Evolutionary conservation across 2,888 invertebrate species (phyloP).

Genomic region (Nomada hirtipes): DNA sequence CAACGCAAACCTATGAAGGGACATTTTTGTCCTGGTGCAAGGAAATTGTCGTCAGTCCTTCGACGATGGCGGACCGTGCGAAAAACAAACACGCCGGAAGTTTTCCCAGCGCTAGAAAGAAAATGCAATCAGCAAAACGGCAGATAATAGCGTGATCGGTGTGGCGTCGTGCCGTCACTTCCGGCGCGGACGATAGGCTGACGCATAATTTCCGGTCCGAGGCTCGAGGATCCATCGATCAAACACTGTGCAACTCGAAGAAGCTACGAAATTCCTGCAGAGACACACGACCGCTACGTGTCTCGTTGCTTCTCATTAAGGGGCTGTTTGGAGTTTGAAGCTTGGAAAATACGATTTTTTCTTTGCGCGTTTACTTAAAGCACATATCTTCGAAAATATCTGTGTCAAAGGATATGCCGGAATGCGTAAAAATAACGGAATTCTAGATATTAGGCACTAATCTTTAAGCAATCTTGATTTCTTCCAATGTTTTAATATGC

Average conservation of each 20-base stretch:
- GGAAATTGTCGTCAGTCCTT: conserved; percentile 52
- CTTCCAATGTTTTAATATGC: no score
- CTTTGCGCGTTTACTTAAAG: no score
- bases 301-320: conserved; percentile 14
- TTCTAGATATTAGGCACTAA: no score
- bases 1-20: neutral
- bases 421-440: no score
- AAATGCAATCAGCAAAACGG: conserved; percentile 77
- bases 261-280: conserved; percentile 59
- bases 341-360: no score
- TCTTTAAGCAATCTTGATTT: no score
- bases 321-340: no score
- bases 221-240: conserved; percentile 83
- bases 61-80: conserved; percentile 51
- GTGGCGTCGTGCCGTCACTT: conserved; percentile 79
- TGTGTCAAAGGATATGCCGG: no score
- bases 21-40: conserved; percentile 12
- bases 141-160: conserved; percentile 82
- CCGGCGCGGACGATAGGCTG: conserved; percentile 81
- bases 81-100: conserved; percentile 68
- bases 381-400: no score
- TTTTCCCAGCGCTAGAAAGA: conserved; percentile 61
- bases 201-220: conserved; percentile 84
- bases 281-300: conserved; percentile 54
- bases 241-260: conserved; percentile 78